Evolutionary conservation across 2,797 vertebrate species (phyloP).

Genomic region (Gastrophryne carolinensis): DNA sequence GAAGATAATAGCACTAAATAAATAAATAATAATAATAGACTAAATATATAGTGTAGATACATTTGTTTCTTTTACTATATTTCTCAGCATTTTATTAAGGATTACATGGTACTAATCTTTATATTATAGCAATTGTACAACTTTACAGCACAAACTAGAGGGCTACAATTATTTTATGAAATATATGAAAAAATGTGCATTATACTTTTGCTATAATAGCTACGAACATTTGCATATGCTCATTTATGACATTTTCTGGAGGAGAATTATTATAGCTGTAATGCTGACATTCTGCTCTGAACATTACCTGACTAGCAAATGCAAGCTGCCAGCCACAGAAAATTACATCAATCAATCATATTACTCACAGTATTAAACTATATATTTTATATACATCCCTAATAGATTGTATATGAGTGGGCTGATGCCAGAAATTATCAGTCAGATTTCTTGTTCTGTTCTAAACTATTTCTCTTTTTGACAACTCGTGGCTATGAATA

Average conservation of each 20-base stretch:
- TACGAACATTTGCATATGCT: conserved; percentile 19
- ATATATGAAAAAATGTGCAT: neutral
- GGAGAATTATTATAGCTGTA: conserved; percentile 38
- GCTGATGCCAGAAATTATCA: conserved; percentile 59
- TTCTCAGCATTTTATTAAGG: conserved; percentile 4
- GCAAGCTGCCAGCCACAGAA: conserved; percentile 20
- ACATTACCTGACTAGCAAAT: conserved; percentile 43
- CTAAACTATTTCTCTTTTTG: conserved; percentile 72
- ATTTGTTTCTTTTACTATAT: neutral
- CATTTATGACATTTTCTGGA: conserved; percentile 16
- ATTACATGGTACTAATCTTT: conserved; percentile 11
- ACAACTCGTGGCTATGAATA: conserved; percentile 74
- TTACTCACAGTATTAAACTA: conserved; percentile 51
- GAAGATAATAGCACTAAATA: too few relatives aligned
- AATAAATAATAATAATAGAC: too few relatives aligned
- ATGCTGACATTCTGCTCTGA: conserved; percentile 28
- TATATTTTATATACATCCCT: conserved; percentile 58
- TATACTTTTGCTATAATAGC: conserved; percentile 3
- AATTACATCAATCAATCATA: conserved; percentile 48
- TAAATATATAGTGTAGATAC: too few relatives aligned
- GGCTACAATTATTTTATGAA: neutral
- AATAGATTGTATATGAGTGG: conserved; percentile 52
- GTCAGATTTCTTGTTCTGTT: conserved; percentile 61
- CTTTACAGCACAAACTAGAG: neutral
- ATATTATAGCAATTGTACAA: neutral